Base-by-base conservation (phyloP, 1,140 invertebrate genomes). In the Aphaenogaster floridana region DNA sequence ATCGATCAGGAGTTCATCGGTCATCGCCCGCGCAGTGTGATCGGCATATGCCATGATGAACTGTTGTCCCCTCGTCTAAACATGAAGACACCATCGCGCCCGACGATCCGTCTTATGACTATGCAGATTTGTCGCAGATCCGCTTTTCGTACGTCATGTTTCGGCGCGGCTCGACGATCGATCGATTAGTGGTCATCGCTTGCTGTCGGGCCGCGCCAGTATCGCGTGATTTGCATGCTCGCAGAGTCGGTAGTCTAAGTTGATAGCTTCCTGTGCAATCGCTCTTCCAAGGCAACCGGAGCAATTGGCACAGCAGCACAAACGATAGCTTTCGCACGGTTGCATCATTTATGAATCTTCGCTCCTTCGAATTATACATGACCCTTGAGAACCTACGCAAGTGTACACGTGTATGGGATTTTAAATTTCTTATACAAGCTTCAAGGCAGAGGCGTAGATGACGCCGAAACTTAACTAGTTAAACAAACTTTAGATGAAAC, bases 171-270 rank as follows among this genome's bases (percentile, higher is more conserved):
- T 61, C 7, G 13, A n/a, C 71, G 69, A 81, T n/a, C 52, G 86
- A 89, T 90, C 88, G 88, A 89, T 90, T 87, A 74, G 77, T 72
- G 89, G 66, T 89, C 78, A 90, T 89, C 88, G 78, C 45, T 61
- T 59, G 54, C 86, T 76, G 66, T 17, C 52, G 68, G 64, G 50
- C 71, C 83, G 71, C 69, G 79, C 69, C 86, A 69, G 79, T 57
- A 59, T 89, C 89, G 91, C 92, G 87, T 91, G 92, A 93, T 93
- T 93, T 92, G 89, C 91, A 93, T 92, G 71, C 42, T 7, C 34
- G 39, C 34, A 15, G 21, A 80, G 63, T 61, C 21, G 13, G 42
- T 9, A 63, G 57, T 17, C 3, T 17, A 72, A 76, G 54, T 76
- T 63, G 80, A 61, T 68, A 52, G 63, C 54, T 84, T 61, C 80